Evolutionary conservation across 2,888 invertebrate genomes (phyloP), one percentile per base, ranked within the genome.

Genomic region (Liopterus haemorrhoidalis): DNA sequence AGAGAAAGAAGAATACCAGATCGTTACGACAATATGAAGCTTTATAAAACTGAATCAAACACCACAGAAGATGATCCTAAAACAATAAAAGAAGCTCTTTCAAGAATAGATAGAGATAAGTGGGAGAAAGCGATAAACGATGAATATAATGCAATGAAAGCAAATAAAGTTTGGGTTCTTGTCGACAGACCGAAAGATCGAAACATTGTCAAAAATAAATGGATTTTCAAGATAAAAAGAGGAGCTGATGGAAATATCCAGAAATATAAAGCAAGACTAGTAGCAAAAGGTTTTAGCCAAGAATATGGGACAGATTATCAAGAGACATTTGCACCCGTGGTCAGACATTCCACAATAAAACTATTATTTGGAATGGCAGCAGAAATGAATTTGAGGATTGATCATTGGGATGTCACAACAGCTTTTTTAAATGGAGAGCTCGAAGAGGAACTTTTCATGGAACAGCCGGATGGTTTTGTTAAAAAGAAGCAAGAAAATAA

Each of bases 391-490:
- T 40, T 57, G 30, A 37, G 54, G 41, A 32, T 50, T 12, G 53
- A 45, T 38, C 56, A 56, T 38, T 53, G 57, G 36, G 55, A 56
- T 49, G 54, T 56, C 5, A 52, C 46, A 22, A 54, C 56, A 30
- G 57, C 57, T 28, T 56, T 57, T 39, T 45, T 57, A 9, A 54
- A 59, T 55, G 55, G 57, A 20, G 22, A 48, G 25, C 39, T 57
- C 2, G 46, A 53, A 12, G 54, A 57, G 41, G 40, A 51, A 14
- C 49, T 57, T 40, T 56, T 50, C 49, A 57, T 57, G 54, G 16
- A 30, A 18, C 50, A 53, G 32, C 53, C 50, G 15, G 50, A 49
- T 37, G 49, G 33, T 5, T 49, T 44, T 35, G 30, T 46, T 33
- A 32, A 41, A 32, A 2, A 18, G 2, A 19, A 39, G 30, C 25